phyloP scores from a whole-genome alignment of 2,888 invertebrate genomes.

The Antitype chi region DNA sequence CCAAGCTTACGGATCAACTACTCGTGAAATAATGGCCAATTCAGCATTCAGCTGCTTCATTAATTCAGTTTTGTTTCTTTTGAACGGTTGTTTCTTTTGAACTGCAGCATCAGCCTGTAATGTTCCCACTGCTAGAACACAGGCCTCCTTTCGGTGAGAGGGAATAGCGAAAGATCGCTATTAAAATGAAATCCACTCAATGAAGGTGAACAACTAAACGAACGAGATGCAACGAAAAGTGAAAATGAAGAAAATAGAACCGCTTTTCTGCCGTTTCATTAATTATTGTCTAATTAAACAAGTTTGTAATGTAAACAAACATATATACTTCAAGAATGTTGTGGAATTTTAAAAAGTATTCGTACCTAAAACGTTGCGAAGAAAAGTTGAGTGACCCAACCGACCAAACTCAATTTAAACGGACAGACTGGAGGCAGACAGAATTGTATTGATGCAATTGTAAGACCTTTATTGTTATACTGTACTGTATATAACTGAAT shows the following conservation, averaged over 20 bases:
- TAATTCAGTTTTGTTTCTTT: conserved; percentile 1
- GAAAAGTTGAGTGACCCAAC: conserved; percentile 27
- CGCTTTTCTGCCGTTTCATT: conserved; percentile 3
- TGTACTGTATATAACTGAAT: neutral
- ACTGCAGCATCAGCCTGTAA: no score
- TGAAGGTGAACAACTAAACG: neutral
- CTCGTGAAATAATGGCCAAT: conserved; percentile 17
- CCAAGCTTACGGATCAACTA: conserved; percentile 15
- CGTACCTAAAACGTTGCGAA: conserved; percentile 11
- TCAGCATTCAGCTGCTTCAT: conserved; percentile 7
- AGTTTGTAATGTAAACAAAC: conserved; percentile 19
- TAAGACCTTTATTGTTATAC: neutral
- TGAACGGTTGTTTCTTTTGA: neutral
- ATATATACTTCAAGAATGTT: neutral
- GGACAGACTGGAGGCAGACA: conserved; percentile 2
- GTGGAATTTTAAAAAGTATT: conserved; percentile 1
- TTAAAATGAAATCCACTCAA: no score
- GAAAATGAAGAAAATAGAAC: conserved; percentile 14
- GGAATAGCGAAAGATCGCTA: no score
- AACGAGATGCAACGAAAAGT: neutral
- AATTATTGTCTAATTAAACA: conserved; percentile 2
- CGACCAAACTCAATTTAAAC: conserved; percentile 29
- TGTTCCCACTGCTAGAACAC: no score
- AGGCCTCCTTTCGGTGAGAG: no score
- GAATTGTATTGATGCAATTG: conserved; percentile 3